These are phyloP conservation scores for Scytalopus superciliaris DNA, from an alignment of 2,113 vertebrate species.

Conservation along the genomic window DNA sequence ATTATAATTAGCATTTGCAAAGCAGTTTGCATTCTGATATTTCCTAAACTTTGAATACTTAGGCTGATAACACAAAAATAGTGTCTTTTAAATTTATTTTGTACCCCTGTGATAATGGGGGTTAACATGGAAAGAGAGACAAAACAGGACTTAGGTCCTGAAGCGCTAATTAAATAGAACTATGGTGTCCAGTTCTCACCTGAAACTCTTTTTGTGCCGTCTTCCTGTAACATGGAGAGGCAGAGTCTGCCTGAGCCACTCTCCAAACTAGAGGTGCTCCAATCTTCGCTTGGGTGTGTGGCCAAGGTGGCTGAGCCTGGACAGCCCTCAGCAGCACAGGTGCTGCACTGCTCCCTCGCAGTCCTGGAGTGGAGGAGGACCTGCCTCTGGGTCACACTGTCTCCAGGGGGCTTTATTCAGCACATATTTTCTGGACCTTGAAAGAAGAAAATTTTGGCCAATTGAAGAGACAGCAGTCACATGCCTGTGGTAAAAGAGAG, in stretches of 20 bases:
- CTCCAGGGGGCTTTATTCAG: neutral
- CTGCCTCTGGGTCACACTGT: neutral
- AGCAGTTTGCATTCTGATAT: neutral
- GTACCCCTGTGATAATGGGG: neutral
- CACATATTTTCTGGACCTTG: neutral
- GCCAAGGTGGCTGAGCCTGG: neutral
- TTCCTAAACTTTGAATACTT: neutral
- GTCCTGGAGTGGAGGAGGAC: neutral
- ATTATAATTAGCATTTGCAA: neutral
- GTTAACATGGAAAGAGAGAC: neutral
- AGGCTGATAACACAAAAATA: neutral
- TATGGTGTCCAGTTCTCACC: neutral
- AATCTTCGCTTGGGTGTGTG: neutral
- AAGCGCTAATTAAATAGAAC: neutral
- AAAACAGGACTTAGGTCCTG: neutral
- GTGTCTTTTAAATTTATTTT: neutral
- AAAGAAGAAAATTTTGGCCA: neutral
- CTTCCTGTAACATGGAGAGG: neutral
- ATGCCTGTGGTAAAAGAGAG: neutral
- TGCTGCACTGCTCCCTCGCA: neutral
- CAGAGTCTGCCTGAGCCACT: neutral
- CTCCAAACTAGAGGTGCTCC: neutral
- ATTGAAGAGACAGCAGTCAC: neutral
- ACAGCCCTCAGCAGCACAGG: neutral
- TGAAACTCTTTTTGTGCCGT: neutral